Evolutionary conservation across 2,113 vertebrate genomes (phyloP).

Genomic region (Engraulis encrasicolus): DNA sequence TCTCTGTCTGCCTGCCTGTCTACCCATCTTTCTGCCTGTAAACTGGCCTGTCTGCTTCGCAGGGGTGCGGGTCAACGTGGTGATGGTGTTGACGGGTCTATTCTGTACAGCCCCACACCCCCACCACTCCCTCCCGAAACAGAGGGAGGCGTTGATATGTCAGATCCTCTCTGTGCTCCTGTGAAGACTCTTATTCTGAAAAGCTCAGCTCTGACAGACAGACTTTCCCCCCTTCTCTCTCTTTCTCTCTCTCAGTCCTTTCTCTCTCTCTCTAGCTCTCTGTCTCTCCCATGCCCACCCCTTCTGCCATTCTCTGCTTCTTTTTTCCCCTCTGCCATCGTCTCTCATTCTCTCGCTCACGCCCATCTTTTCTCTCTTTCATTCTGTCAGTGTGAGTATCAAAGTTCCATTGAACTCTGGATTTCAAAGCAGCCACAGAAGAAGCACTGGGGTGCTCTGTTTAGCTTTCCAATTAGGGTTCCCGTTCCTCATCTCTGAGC

Average conservation of each 20-base stretch:
- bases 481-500: background rate
- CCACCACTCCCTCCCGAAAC: background rate
- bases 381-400: conserved; percentile 30
- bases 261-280: too few relatives aligned
- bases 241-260: too few relatives aligned
- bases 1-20: background rate
- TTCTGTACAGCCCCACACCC: too few relatives aligned
- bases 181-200: conserved; percentile 13
- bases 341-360: background rate
- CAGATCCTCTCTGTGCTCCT: background rate
- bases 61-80: background rate
- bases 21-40: background rate
- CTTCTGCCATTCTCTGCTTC: background rate
- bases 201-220: background rate
- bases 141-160: conserved; percentile 15
- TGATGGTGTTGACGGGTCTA: background rate
- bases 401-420: conserved; percentile 21
- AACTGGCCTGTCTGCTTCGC: background rate
- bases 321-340: background rate
- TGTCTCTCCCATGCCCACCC: too few relatives aligned
- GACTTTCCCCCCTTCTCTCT: too few relatives aligned
- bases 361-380: conserved; percentile 32
- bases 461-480: conserved; percentile 59
- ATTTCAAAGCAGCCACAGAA: conserved; percentile 57
- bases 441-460: conserved; percentile 56